A percentile compares a stretch with the other conserved stretches of the same genome.
phyloP scores from a whole-genome alignment of 2,113 vertebrate genomes.

The Psilopsiagon aymara region DNA sequence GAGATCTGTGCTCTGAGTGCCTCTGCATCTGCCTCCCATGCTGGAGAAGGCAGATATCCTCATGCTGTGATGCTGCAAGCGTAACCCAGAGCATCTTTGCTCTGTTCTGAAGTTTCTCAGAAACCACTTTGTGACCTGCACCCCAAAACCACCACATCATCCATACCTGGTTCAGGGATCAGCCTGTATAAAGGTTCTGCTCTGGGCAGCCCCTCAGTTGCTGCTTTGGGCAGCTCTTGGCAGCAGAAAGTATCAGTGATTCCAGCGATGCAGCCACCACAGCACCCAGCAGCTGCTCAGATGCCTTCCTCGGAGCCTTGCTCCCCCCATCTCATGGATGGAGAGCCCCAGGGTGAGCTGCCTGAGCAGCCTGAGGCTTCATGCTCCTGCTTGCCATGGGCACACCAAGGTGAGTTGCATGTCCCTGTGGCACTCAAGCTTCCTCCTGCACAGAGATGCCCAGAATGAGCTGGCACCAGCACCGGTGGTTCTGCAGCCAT shows the following conservation, averaged over 20 bases:
- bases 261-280: background rate
- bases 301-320: accelerated
- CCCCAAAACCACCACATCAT: background rate
- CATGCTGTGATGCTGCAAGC: background rate
- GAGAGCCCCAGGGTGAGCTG: background rate
- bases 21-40: background rate
- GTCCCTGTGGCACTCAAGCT: background rate
- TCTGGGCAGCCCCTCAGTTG: background rate
- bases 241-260: background rate
- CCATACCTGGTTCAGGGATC: background rate
- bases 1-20: background rate
- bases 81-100: background rate
- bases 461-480: accelerated
- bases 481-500: background rate
- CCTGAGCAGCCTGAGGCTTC: background rate
- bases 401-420: accelerated
- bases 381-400: background rate
- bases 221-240: background rate
- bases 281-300: background rate
- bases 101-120: background rate
- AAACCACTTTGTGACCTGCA: background rate
- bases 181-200: background rate
- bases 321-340: background rate
- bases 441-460: background rate
- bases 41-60: background rate